Base-by-base conservation (phyloP, 2,113 vertebrate species). In the Sorex fumeus region DNA sequence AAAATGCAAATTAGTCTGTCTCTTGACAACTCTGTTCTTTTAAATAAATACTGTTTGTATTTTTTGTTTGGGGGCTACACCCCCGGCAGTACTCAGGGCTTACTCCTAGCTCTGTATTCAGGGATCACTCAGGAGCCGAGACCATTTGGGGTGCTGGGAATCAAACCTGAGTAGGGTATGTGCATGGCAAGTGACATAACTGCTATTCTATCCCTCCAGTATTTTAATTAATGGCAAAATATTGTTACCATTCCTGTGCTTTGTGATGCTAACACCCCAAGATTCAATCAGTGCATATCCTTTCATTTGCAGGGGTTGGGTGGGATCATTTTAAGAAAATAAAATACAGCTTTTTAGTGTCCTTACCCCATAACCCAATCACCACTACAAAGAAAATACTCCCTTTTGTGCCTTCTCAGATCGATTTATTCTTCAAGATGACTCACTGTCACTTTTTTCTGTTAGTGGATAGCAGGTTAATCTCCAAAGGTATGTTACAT, bases 341-440 rank as follows among this genome's bases (percentile, higher is more conserved):
- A 60, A 86, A 80, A 86, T 50, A 7, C 7, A 79, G n/a, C 8
- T 88, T 40, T 67, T 11, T 67, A 16, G 70, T 36, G 74, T 88
- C 21, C 13, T 77, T 84, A 79, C 2, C 6, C 34, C 30, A 85
- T 43, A 88, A 91, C 53, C n/a, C 45, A 87, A 78, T 64, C 8
- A 8, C 53, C 25, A 93, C 23, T 36, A 72, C 21, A 47, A 85
- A 87, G 32, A 40, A 72, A 85, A 75, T 75, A 81, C n/a, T 94
- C 87, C 80, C 7, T 30, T 81, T 83, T 76, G 71, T 88, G 25
- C 9, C n/a, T 47, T 90, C 36, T 71, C 80, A 79, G 36, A 86
- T 27, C 57, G 62, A 72, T 40, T 84, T 84, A 74, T 93, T 95
- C 27, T 79, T 72, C 60, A 95, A 93, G 15, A 81, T 53, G 11